Percentiles rank a stretch among this genome's conserved stretches.
Conservation (phyloP, 2,888 invertebrate species). For the Macrophya annulata region DNA sequence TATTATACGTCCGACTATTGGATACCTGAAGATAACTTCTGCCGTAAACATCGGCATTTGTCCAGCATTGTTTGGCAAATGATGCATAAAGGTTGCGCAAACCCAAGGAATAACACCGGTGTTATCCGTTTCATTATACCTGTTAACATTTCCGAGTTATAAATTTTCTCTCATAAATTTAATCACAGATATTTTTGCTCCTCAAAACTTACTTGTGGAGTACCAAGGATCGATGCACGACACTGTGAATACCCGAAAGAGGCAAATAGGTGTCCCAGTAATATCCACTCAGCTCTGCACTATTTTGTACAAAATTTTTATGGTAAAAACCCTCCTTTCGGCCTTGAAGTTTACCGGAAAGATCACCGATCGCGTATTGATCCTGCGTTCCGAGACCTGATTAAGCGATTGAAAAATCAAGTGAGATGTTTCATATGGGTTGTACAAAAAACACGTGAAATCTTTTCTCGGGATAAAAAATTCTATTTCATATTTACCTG, state of each 20-base stretch:
- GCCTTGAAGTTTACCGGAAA: slow-evolving; percentile 92
- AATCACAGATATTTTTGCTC: neutral
- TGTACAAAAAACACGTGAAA: neutral
- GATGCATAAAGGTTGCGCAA: slow-evolving; percentile 85
- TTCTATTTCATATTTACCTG: slow-evolving; percentile 80
- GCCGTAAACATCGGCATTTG: slow-evolving; percentile 90
- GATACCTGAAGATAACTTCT: slow-evolving; percentile 92
- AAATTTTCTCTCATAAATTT: neutral
- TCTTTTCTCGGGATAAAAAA: neutral
- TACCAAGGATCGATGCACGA: slow-evolving; percentile 90
- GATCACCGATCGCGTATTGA: slow-evolving; percentile 94
- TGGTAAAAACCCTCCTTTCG: slow-evolving; percentile 87
- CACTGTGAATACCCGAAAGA: slow-evolving; percentile 89
- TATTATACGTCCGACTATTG: slow-evolving; percentile 91
- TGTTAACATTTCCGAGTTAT: slow-evolving; percentile 62
- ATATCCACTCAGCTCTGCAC: slow-evolving; percentile 87
- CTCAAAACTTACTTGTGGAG: slow-evolving; percentile 84
- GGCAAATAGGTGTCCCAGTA: slow-evolving; percentile 94
- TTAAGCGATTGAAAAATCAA: slow-evolving; percentile 18
- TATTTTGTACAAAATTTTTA: slow-evolving; percentile 86
- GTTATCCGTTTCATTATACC: slow-evolving; percentile 80
- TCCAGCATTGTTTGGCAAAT: slow-evolving; percentile 84
- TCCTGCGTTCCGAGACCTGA: slow-evolving; percentile 91
- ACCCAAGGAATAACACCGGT: slow-evolving; percentile 81
- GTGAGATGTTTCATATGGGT: slow-evolving; percentile 34